phyloP scores from a whole-genome alignment of 2,113 vertebrate genomes.

The Odocoileus virginianus region DNA sequence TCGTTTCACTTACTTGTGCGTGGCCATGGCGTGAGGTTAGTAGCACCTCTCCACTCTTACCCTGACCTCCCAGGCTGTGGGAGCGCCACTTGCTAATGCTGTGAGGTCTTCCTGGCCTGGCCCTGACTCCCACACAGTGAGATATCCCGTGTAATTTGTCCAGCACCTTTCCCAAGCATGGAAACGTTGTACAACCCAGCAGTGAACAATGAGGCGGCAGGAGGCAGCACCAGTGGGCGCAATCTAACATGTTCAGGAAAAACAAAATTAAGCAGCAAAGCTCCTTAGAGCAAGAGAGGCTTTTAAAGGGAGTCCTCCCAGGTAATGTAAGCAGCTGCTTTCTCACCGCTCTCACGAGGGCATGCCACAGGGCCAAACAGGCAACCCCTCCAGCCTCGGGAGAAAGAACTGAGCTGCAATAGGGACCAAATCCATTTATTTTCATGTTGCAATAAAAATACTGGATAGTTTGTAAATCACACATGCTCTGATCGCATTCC shows the following conservation, averaged over 20 bases:
- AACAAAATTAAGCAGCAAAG: constrained; percentile 46
- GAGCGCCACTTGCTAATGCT: not conserved
- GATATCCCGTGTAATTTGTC: not conserved
- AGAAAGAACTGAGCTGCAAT: not conserved
- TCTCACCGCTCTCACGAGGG: not conserved
- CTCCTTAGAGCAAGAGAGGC: constrained; percentile 7
- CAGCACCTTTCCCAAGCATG: not conserved
- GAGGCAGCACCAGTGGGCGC: not conserved
- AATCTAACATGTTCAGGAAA: not conserved
- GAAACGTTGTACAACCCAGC: not conserved
- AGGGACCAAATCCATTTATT: constrained; percentile 43
- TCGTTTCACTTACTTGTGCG: not conserved
- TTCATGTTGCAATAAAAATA: constrained; percentile 54
- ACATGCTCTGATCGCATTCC: not conserved
- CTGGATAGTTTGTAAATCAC: constrained; percentile 32
- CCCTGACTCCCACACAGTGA: not conserved
- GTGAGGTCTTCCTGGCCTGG: not conserved
- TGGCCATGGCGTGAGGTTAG: rapidly evolving
- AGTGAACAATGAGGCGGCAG: constrained; percentile 18
- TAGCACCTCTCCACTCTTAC: not conserved
- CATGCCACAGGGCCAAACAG: not conserved
- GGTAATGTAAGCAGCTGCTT: constrained; percentile 32
- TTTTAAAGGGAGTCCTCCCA: constrained; percentile 14
- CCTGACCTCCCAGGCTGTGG: not conserved
- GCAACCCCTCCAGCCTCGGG: not conserved